A percentile compares a stretch with the other conserved stretches of the same genome.
These are phyloP conservation scores for Cervus canadensis DNA, from an alignment of 2,113 vertebrate species.

Conservation along the genomic window DNA sequence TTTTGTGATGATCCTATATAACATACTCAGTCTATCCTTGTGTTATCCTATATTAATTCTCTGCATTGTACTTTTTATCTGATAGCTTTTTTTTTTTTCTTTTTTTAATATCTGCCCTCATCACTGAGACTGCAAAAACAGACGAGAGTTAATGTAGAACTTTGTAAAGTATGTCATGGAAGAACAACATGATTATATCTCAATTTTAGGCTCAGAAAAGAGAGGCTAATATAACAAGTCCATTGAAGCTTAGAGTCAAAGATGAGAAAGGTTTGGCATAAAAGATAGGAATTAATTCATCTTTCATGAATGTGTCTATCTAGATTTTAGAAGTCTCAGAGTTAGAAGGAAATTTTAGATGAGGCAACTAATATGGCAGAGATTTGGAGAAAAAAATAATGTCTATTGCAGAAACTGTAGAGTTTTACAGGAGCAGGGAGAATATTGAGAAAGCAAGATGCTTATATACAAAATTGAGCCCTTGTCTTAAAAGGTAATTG, in stretches of 20 bases:
- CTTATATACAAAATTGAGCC: neutral
- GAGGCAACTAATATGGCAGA: neutral
- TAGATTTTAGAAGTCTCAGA: neutral
- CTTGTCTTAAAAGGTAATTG: neutral
- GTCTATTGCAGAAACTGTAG: neutral
- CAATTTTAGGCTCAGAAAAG: neutral
- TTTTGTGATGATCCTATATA: neutral
- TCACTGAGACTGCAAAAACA: neutral
- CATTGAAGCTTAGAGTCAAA: neutral
- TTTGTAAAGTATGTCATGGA: neutral
- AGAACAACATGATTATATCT: neutral
- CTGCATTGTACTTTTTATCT: neutral
- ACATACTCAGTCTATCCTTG: neutral
- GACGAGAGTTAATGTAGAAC: neutral
- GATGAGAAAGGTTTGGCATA: neutral
- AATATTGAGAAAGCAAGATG: neutral
- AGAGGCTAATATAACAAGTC: neutral
- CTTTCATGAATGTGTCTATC: neutral
- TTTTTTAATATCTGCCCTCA: neutral
- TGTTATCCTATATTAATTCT: neutral
- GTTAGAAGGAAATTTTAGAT: neutral
- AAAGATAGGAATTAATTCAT: neutral
- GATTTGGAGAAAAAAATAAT: neutral
- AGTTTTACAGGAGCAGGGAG: neutral
- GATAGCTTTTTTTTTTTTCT: neutral